Percentiles rank a stretch among this genome's conserved stretches.
These are phyloP conservation scores for Acipenser transmontanus DNA, from an alignment of 2,797 vertebrate genomes.

Conservation along the genomic window DNA sequence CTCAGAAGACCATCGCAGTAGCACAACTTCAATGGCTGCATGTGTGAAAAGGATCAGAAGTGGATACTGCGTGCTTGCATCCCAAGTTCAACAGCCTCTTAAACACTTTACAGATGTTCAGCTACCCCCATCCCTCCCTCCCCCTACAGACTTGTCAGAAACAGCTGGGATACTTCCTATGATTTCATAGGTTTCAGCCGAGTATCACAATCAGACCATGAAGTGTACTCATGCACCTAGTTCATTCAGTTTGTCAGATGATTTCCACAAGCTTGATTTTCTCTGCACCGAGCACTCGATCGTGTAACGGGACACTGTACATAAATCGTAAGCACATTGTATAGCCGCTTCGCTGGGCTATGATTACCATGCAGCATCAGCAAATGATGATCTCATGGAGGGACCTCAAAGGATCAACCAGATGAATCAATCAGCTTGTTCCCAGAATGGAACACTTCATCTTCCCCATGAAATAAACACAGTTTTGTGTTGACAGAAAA, in stretches of 20 bases:
- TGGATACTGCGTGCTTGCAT: neutral
- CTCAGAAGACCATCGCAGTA: neutral
- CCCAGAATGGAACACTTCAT: neutral
- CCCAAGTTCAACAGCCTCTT: neutral
- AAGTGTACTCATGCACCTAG: neutral
- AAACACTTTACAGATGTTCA: slow-evolving; percentile 1
- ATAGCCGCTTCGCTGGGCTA: neutral
- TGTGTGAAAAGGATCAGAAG: neutral
- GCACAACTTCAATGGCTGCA: neutral
- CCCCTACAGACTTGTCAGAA: neutral
- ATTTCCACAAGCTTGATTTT: slow-evolving; percentile 5
- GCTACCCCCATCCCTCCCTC: neutral
- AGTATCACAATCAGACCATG: neutral
- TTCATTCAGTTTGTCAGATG: slow-evolving; percentile 8
- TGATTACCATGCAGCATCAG: neutral
- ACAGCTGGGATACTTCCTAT: neutral
- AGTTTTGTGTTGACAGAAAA: neutral
- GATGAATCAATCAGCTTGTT: neutral
- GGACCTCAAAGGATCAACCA: neutral
- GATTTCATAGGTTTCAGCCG: slow-evolving; percentile 1
- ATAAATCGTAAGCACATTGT: neutral
- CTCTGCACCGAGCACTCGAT: neutral
- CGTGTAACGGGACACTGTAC: slow-evolving; percentile 1
- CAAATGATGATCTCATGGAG: neutral
- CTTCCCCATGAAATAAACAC: neutral